A percentile compares a stretch with the other conserved stretches of the same genome.
These are phyloP conservation scores for Grallaria varia DNA, from an alignment of 2,113 vertebrate species.

Conservation along the genomic window DNA sequence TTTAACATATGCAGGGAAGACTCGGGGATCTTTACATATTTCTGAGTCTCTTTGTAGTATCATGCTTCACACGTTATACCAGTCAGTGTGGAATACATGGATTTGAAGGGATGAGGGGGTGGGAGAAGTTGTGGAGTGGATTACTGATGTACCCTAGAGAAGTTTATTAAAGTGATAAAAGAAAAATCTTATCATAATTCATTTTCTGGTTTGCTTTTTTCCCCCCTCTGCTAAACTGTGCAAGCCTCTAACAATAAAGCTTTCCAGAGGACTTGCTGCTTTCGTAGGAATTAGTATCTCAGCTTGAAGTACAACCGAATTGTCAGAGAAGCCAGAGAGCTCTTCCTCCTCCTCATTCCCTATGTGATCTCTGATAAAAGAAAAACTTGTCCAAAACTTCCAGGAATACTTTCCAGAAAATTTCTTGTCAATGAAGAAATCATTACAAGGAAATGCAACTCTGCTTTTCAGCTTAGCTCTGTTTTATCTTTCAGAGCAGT, in stretches of 20 bases:
- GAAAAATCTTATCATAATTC: conserved; percentile 27
- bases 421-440: background rate
- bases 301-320: background rate
- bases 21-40: conserved; percentile 43
- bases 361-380: background rate
- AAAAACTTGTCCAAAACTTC: background rate
- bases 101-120: conserved; percentile 20
- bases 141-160: conserved; percentile 47
- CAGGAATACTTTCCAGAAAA: background rate
- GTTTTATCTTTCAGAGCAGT: background rate
- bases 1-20: conserved; percentile 60
- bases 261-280: background rate
- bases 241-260: background rate
- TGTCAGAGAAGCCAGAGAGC: background rate
- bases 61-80: conserved; percentile 20
- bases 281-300: background rate
- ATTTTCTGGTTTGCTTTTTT: background rate
- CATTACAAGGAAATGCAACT: background rate
- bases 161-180: conserved; percentile 52
- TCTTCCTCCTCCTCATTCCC: background rate
- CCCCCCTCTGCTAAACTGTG: background rate
- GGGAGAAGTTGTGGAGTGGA: background rate
- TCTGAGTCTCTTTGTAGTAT: conserved; percentile 63
- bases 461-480: background rate
- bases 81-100: conserved; percentile 49